phyloP scores from a whole-genome alignment of 2,888 invertebrate species.

The Laothoe populi region DNA sequence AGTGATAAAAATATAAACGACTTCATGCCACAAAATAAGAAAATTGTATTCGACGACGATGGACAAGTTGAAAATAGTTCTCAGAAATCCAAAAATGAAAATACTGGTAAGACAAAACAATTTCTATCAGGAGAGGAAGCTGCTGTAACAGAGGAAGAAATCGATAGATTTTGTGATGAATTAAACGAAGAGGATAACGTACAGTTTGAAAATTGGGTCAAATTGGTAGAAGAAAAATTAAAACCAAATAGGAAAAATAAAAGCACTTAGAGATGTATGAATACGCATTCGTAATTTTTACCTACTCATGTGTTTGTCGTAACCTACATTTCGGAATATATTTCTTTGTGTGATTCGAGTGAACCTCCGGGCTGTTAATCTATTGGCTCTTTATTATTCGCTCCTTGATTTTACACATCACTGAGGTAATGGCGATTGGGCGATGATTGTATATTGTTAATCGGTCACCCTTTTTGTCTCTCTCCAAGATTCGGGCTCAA shows the following conservation, averaged over 20 bases:
- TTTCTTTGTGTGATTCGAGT: too few species aligned
- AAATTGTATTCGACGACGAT: constrained; percentile 47
- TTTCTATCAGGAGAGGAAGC: constrained; percentile 57
- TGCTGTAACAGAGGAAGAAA: constrained; percentile 72
- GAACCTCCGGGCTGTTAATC: too few species aligned
- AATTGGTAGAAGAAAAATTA: constrained; percentile 72
- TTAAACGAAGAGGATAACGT: constrained; percentile 70
- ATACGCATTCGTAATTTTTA: too few species aligned
- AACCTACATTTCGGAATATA: too few species aligned
- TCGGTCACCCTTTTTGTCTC: too few species aligned
- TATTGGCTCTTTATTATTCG: too few species aligned
- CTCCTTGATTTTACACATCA: too few species aligned
- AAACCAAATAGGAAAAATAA: constrained; percentile 62
- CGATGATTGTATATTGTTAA: too few species aligned
- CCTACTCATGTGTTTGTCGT: too few species aligned
- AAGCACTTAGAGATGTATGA: constrained; percentile 37
- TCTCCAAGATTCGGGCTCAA: too few species aligned
- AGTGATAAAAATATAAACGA: constrained; percentile 33
- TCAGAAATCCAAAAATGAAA: constrained; percentile 28
- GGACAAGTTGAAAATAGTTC: constrained; percentile 37
- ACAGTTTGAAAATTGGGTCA: constrained; percentile 74
- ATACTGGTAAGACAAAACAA: constrained; percentile 36
- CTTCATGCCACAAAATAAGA: constrained; percentile 40
- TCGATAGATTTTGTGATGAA: constrained; percentile 75
- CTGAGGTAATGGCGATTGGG: too few species aligned